phyloP scores from a whole-genome alignment of 2,113 vertebrate species.

The Sorex araneus region DNA sequence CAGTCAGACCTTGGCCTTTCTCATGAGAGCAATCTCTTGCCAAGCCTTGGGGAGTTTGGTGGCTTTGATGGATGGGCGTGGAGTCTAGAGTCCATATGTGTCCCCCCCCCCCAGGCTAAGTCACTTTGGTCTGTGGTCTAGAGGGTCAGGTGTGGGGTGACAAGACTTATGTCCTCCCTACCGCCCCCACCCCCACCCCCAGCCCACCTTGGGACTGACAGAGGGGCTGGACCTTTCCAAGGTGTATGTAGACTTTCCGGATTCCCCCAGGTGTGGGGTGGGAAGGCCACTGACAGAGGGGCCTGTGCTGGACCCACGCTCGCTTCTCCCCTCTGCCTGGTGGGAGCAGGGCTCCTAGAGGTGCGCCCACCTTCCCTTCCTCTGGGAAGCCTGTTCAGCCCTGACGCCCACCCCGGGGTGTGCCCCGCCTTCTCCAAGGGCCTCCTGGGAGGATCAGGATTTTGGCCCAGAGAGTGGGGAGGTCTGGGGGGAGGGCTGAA shows the following conservation, averaged over 20 bases:
- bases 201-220: no score
- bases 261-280: background rate
- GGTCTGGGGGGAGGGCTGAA: background rate
- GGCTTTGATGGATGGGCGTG: conserved; percentile 13
- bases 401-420: background rate
- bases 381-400: background rate
- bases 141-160: background rate
- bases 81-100: background rate
- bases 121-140: conserved; percentile 25
- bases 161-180: background rate
- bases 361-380: background rate
- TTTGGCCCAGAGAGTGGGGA: background rate
- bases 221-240: background rate
- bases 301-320: background rate
- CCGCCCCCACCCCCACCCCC: no score
- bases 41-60: background rate
- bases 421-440: background rate
- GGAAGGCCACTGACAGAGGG: conserved; percentile 19
- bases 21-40: conserved; percentile 1
- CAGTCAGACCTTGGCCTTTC: background rate
- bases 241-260: conserved; percentile 15
- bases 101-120: background rate
- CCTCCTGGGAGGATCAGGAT: background rate
- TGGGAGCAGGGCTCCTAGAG: background rate
- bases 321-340: background rate